Base-by-base conservation (phyloP, 2,113 vertebrate genomes). In the Varanus salvator region DNA sequence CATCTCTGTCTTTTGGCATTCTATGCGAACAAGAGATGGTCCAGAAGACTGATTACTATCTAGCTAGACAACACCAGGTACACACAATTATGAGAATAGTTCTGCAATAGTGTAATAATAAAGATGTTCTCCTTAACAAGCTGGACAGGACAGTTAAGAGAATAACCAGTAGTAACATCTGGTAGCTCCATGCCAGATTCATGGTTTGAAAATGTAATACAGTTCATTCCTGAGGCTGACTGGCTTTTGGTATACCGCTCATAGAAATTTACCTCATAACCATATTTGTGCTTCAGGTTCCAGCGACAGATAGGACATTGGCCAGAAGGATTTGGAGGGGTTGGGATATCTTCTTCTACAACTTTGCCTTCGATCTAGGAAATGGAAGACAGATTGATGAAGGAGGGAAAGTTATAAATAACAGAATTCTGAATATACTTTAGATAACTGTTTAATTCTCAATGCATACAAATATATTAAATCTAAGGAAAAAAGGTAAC, bases 291-390 rank as follows among this genome's bases (percentile, higher is more conserved):
- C 93, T 99, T 99, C 91, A 99, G 97, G 95, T 99, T 99, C 99
- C 99, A 99, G 80, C 97, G 97, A 95, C 99, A 99, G 95, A 99
- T 99, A 3, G 99, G 99, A 92, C 99, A 99, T 86, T 98, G 97
- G 44, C 98, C 98, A 87, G 96, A 91, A 1, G 98, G 98, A 92
- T 99, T 99, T 72, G 99, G 99, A 87, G 99, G 98, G 34, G 96
- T n/a, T n/a, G 96, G 97, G 3, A 91, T 69, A 91, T 95, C 93
- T 54, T 96, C 94, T 34, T 90, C 96, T 77, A 96, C 54, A 78
- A 97, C 97, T 76, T 91, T 92, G 71, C 98, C 99, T 96, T 99
- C 98, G 23, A 99, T 96, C 99, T 99, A 96, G 69, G 88, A 95
- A 94, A 92, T 15, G 88, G 84, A 93, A 60, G 34, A 84, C 4